Conservation (phyloP, 1,140 invertebrate genomes). For the Triops longicaudatus region DNA sequence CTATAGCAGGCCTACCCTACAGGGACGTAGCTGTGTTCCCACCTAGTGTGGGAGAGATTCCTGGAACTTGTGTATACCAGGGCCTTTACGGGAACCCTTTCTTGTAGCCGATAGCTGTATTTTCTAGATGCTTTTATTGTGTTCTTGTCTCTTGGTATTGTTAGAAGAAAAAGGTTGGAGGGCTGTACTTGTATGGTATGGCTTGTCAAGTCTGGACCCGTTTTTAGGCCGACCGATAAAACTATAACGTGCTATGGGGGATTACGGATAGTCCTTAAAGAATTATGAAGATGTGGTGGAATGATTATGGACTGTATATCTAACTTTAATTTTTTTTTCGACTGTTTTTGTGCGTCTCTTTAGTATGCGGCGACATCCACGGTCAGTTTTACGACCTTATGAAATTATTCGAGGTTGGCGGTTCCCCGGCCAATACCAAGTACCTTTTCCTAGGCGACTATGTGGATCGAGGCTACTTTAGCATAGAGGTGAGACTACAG, state of each 20-base stretch:
- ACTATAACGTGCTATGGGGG: too few relatives aligned
- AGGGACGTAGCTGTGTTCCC: too few relatives aligned
- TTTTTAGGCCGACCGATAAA: too few relatives aligned
- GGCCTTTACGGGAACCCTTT: too few relatives aligned
- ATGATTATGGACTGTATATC: background rate
- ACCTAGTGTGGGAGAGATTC: too few relatives aligned
- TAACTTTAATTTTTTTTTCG: background rate
- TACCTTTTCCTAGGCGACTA: constrained; percentile 99
- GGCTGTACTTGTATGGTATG: background rate
- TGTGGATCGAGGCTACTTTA: constrained; percentile 99
- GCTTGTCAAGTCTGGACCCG: too few relatives aligned
- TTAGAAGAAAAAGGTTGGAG: background rate
- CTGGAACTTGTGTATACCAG: too few relatives aligned
- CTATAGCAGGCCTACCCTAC: too few relatives aligned
- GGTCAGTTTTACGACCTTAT: constrained; percentile 99
- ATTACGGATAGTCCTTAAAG: too few relatives aligned
- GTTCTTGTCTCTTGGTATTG: too few relatives aligned
- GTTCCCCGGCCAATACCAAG: constrained; percentile 93
- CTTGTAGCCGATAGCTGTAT: too few relatives aligned
- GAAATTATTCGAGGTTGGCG: constrained; percentile 99
- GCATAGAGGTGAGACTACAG: constrained; percentile 81
- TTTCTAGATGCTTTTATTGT: too few relatives aligned
- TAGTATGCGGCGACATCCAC: constrained; percentile 99
- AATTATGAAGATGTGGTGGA: background rate
- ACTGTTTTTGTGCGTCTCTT: constrained; percentile 39